Base-by-base conservation (phyloP, 2,797 vertebrate species). In the Antrozous pallidus region DNA sequence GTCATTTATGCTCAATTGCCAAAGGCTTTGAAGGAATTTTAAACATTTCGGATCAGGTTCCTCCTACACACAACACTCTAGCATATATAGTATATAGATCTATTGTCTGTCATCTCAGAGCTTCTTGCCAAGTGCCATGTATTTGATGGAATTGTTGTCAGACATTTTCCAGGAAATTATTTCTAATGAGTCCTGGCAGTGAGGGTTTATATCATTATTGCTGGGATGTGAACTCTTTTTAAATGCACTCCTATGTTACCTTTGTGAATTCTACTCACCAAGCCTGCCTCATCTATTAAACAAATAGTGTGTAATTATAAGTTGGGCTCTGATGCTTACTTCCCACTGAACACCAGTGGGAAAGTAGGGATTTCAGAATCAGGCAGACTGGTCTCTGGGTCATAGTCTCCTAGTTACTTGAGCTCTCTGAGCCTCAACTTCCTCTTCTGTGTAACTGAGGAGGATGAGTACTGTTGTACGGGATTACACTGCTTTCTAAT, bases 1-100 rank as follows among this genome's bases (percentile, higher is more conserved):
- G 8, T 40, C 31, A 49, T 31, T 61, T 63, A 81, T 45, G 49
- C 45, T 90, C n/a, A 38, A 0, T 65, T 90, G 63, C 38, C 13
- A 79, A 87, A 67, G 36, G 54, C 51, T 84, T 78, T 75, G 17
- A 63, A 42, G 2, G 11, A 3, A 16, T 33, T 61, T 71, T 73
- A 65, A 31, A n/a, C 17, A 2, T 14, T 22, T 45, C 49, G 36
- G 38, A 69, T 33, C 73, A 71, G 70, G 9, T 33, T 67, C 11
- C 8, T 81, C 11, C 36, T 88, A 28, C 17, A 47, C 8, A 61
- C 38, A 38, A 40, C 28, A 54, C 6, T 4, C 31, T 61, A 8
- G n/a, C 8, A 22, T 2, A 1, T 33, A 26, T 1, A 17, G 0
- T 8, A 0, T 9, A 33, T 3, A 20, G 0, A 31, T 2, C 10